phyloP scores from a whole-genome alignment of 2,797 vertebrate genomes.

The Pipistrellus pygmaeus region DNA sequence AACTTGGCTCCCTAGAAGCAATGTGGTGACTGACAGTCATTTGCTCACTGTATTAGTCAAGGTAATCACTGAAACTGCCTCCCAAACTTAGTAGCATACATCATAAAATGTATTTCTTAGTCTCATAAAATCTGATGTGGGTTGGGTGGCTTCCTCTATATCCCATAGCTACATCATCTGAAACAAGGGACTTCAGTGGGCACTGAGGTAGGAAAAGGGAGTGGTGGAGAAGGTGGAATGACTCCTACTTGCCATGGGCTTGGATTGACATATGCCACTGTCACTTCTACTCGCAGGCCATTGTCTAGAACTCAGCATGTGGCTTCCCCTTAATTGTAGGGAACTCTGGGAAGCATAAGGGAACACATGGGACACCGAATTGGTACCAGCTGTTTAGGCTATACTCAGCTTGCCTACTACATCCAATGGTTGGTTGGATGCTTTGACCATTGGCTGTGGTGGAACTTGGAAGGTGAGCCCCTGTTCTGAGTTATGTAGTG shows the following conservation, averaged over 20 bases:
- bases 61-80: background rate
- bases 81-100: background rate
- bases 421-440: background rate
- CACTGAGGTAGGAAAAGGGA: background rate
- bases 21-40: background rate
- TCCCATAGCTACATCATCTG: background rate
- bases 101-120: background rate
- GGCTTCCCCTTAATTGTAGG: background rate
- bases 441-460: background rate
- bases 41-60: background rate
- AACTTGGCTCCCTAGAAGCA: background rate
- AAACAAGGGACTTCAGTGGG: background rate
- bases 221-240: background rate
- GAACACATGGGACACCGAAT: background rate
- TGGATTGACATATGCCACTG: background rate
- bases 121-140: background rate
- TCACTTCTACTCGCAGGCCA: background rate
- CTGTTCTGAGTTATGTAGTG: background rate
- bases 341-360: background rate
- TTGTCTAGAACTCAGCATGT: background rate
- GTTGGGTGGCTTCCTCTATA: background rate
- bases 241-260: background rate
- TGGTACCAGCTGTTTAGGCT: background rate
- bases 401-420: rapidly evolving
- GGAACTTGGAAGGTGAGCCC: background rate